Evolutionary conservation across 2,797 vertebrate genomes (phyloP), one percentile per base, ranked within the genome.

Genomic region (Leucoraja ocellata): DNA sequence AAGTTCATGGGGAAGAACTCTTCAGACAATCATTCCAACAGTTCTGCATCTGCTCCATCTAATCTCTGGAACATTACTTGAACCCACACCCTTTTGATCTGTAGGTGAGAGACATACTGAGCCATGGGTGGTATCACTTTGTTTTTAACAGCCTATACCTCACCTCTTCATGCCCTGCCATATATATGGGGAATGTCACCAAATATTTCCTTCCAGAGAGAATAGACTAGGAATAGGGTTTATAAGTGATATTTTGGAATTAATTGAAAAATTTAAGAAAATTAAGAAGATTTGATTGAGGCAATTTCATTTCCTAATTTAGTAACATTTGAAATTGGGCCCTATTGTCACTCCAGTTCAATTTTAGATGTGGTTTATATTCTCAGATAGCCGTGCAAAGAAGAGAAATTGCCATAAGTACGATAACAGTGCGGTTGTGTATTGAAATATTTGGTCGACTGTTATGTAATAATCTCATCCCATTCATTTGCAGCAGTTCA

Each of bases 401-500:
- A n/a, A 36, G 61, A 18, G 7, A 32, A 32, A 88, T 32, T 63
- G 61, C 0, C 58, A 58, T 25, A 28, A 14, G 23, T 92, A 13
- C n/a, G 9, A 9, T 74, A 5, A 58, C 71, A n/a, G 11, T 71
- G 13, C n/a, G 71, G 61, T 39, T 91, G 88, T 92, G 71, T 28
- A 92, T 36, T 74, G 16, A 73, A 36, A 28, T 90, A 4, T 76
- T 74, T 36, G n/a, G 21, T 92, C 76, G 4, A 7, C 68, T 46
- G 46, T 76, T 54, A 28, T 54, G 39, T 58, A 46, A 84, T 84
- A 25, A 73, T 92, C 46, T n/a, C 14, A 46, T 54, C 39, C 36
- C 39, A 25, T 23, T 28, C 23, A 36, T 76, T 92, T 92, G 94
- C 93, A 99, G 99, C 94, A 99, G 98, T 95, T 99, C 99, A 94